phyloP scores from a whole-genome alignment of 2,113 vertebrate genomes.

The Entomyzon cyanotis region DNA sequence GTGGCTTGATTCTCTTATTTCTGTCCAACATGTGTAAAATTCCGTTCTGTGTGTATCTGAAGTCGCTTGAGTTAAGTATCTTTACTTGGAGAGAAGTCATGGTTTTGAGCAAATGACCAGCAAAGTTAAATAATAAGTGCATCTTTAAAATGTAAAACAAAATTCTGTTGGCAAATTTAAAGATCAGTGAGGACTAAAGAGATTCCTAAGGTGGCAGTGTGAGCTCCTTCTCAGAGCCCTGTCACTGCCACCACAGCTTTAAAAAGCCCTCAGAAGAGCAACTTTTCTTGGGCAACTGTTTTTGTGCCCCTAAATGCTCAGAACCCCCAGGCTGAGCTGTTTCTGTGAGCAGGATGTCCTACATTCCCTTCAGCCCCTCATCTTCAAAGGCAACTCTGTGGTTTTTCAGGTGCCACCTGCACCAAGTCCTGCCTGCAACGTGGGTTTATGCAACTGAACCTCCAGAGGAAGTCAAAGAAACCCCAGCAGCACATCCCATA shows the following conservation, averaged over 20 bases:
- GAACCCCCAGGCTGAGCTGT: neutral
- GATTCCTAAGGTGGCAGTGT: neutral
- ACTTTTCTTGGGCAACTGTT: neutral
- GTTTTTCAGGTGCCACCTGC: neutral
- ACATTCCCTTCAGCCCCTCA: neutral
- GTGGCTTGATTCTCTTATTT: constrained; percentile 96
- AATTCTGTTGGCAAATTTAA: neutral
- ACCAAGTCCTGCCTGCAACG: neutral
- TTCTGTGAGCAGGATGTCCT: neutral
- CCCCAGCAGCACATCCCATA: neutral
- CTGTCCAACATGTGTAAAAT: constrained; percentile 99
- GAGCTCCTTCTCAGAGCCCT: neutral
- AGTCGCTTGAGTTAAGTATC: constrained; percentile 83
- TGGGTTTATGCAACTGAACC: neutral
- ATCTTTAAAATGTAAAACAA: neutral
- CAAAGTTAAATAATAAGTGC: neutral
- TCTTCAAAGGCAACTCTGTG: neutral
- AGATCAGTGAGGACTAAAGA: neutral
- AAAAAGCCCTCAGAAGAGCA: neutral
- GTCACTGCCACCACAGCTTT: neutral
- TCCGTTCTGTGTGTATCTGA: constrained; percentile 98
- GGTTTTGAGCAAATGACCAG: neutral
- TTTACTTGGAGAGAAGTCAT: constrained; percentile 1
- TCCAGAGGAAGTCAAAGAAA: neutral
- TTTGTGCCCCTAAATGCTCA: neutral